Evolutionary conservation across 2,797 vertebrate species (phyloP).

Genomic region (Uromys caudimaculatus): DNA sequence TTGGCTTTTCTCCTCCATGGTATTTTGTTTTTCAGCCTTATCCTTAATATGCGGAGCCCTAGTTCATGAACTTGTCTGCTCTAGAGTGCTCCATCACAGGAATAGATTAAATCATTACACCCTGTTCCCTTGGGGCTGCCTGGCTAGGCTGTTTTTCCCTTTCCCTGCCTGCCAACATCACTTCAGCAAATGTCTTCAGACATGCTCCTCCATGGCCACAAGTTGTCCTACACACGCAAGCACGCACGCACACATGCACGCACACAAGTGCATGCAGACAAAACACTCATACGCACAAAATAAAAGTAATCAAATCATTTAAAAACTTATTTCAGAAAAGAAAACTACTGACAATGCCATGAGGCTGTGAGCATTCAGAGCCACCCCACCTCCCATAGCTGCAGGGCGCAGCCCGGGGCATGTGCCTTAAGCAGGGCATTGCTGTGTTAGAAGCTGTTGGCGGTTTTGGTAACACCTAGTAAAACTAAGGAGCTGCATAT

Average conservation of each 20-base stretch:
- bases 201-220: no score
- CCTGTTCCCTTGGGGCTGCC: not conserved
- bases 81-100: rapidly evolving
- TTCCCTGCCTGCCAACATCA: not conserved
- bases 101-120: not conserved
- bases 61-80: not conserved
- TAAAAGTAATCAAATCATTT: not conserved
- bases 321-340: not conserved
- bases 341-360: not conserved
- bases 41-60: not conserved
- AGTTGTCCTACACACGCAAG: not conserved
- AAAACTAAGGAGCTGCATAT: not conserved
- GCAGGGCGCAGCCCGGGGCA: no score
- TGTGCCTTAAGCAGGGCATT: not conserved
- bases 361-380: not conserved
- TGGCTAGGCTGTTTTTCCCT: not conserved
- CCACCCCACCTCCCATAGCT: no score
- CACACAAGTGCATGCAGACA: not conserved
- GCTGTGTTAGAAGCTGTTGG: not conserved
- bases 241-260: not conserved
- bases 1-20: not conserved
- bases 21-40: not conserved
- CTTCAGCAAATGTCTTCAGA: not conserved
- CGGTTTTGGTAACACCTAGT: not conserved
- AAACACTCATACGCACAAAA: not conserved